Percentiles rank a stretch among this genome's conserved stretches.
Conservation (phyloP, 2,113 vertebrate genomes). For the Dermatemys mawii region DNA sequence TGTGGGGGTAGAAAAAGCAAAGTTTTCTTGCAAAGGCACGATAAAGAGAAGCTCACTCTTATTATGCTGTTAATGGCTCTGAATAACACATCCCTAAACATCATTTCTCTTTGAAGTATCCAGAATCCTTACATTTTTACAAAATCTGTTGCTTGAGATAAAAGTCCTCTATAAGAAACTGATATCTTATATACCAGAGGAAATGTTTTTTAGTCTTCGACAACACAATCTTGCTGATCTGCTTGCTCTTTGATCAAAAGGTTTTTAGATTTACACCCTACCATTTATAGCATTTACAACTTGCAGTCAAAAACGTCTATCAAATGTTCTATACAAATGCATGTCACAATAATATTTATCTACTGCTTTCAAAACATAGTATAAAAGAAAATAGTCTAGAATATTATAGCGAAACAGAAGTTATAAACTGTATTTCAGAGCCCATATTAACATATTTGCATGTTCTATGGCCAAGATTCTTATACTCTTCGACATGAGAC, state of each 20-base stretch:
- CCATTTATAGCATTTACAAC: not conserved
- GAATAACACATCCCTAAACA: not conserved
- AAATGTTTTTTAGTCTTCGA: not conserved
- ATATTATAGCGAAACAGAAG: not conserved
- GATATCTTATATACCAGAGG: not conserved
- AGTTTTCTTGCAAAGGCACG: not conserved
- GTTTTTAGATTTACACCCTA: not conserved
- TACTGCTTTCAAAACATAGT: not conserved
- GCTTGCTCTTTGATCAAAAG: not conserved
- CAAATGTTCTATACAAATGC: not conserved
- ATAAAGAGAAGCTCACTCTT: not conserved
- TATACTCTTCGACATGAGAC: not conserved
- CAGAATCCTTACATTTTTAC: not conserved
- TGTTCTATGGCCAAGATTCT: not conserved
- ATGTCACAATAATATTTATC: not conserved
- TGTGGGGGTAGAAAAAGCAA: not conserved
- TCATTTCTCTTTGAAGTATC: not conserved
- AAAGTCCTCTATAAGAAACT: not conserved
- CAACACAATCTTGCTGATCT: not conserved
- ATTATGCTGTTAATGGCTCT: not conserved
- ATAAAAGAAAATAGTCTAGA: not conserved
- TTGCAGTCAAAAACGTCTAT: not conserved
- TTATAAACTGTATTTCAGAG: not conserved
- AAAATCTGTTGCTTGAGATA: not conserved
- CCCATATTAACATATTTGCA: not conserved